phyloP scores from a whole-genome alignment of 2,888 invertebrate species.

The Habrosyne pyritoides region DNA sequence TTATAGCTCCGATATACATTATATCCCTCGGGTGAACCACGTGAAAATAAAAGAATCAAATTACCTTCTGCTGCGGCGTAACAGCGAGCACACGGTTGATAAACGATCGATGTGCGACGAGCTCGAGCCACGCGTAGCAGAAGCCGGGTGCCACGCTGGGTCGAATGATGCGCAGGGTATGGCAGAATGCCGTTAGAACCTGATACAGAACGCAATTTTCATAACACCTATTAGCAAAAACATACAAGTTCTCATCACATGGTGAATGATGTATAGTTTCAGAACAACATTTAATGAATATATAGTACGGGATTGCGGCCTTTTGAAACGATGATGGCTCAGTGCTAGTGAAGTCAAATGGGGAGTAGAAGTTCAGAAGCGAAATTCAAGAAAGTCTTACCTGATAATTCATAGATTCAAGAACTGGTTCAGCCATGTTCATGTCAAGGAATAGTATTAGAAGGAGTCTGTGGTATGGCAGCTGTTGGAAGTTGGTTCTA shows the following conservation, averaged over 20 bases:
- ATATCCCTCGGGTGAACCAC: too few species aligned
- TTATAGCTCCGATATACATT: too few species aligned
- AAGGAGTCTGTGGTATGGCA: constrained; percentile 98
- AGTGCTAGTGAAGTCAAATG: too few species aligned
- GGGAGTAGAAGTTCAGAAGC: too few species aligned
- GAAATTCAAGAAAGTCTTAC: constrained; percentile 63
- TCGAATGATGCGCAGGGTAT: constrained; percentile 95
- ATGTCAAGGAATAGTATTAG: constrained; percentile 98
- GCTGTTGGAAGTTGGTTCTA: constrained; percentile 95
- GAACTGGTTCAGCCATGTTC: constrained; percentile 95
- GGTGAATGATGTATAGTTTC: too few species aligned
- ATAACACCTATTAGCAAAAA: not conserved
- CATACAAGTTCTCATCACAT: not conserved
- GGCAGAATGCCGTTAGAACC: constrained; percentile 97
- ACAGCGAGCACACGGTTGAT: constrained; percentile 96
- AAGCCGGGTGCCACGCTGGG: constrained; percentile 98
- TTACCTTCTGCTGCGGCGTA: constrained; percentile 94
- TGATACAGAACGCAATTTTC: constrained; percentile 37
- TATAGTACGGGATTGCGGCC: too few species aligned
- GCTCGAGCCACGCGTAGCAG: constrained; percentile 98
- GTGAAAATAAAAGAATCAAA: too few species aligned
- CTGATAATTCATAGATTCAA: constrained; percentile 97
- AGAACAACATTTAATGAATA: too few species aligned
- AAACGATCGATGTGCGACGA: constrained; percentile 98
- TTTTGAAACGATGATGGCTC: too few species aligned